Base-by-base conservation (phyloP, 1,140 invertebrate species). In the Solen grandis region DNA sequence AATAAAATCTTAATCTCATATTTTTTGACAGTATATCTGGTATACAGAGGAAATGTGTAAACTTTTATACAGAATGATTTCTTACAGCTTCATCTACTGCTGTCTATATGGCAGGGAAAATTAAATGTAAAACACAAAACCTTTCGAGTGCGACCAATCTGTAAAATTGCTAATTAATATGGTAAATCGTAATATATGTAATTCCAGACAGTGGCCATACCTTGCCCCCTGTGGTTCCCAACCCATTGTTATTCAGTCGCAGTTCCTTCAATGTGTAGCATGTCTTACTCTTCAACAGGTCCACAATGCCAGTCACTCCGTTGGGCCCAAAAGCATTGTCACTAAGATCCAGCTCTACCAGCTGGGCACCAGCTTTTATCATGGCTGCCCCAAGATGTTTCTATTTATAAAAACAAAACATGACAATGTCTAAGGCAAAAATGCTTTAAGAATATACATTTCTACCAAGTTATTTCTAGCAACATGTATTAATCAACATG, bases 261-360 rank as follows among this genome's bases (percentile, higher is more conserved):
- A 99, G 92, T 90, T 96, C 95, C 92, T 96, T 93, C 33, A 95
- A 93, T 3, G 95, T 94, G 86, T 95, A 97, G 90, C 97, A 99
- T 0, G 96, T 94, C 2, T 95, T 94, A 60, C 97, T 98, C 78
- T 95, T 95, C 16, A 99, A 92, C 16, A 99, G 94, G 25, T 95
- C 94, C n/a, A 95, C 95, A 55, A 99, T 93, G 4, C 97, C 97
- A 83, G 96, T 94, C 63, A 99, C 96, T 46, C 98, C 98, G 89
- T 98, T 97, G 0, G 98, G 98, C 5, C 99, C 99, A 90, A 99
- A 96, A 0, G 99, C 99, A 94, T 99, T 99, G 90, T 99, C 98
- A 93, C 98, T 99, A 0, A 99, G 93, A 90, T 99, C 98, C 13
- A 99, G 92, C 84, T 97, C 96, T 0, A 95, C 94, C 0, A 99